Conservation (phyloP, 2,797 vertebrate genomes). For the Lacerta bilineata region DNA sequence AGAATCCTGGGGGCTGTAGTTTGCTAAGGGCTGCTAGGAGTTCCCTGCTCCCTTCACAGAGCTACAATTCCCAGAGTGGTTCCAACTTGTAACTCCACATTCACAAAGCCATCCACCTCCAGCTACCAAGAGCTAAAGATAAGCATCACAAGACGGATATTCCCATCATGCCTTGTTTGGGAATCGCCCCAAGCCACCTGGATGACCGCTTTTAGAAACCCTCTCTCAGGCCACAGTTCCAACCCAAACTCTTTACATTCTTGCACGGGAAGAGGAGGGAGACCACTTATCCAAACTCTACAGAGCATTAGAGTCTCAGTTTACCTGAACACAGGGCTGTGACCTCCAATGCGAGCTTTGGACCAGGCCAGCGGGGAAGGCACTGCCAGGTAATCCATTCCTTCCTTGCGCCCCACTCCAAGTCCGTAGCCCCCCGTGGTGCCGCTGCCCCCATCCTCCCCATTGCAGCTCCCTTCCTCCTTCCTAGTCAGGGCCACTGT, state of each 20-base stretch:
- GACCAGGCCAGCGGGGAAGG: constrained; percentile 91
- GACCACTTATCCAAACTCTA: too few species aligned
- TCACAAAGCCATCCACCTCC: not conserved
- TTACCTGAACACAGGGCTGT: constrained; percentile 94
- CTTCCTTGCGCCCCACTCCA: constrained; percentile 75
- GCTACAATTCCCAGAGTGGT: too few species aligned
- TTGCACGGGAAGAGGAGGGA: not conserved
- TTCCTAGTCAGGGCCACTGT: constrained; percentile 74
- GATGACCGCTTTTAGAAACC: not conserved
- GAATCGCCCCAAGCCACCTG: not conserved
- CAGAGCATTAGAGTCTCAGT: not conserved
- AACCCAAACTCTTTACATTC: too few species aligned
- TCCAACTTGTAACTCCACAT: not conserved
- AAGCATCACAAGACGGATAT: not conserved
- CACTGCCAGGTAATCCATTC: constrained; percentile 94
- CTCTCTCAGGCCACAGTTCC: too few species aligned
- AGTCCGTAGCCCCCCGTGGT: constrained; percentile 32
- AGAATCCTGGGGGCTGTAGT: not conserved
- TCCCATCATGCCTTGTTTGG: not conserved
- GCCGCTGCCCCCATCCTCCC: constrained; percentile 71
- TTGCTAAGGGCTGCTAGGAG: too few species aligned
- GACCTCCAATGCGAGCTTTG: constrained; percentile 87
- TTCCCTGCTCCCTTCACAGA: not conserved
- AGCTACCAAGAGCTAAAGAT: not conserved
- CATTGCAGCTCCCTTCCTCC: constrained; percentile 70